Base-by-base conservation (phyloP, 2,113 vertebrate genomes). In the Nycticorax nycticorax region DNA sequence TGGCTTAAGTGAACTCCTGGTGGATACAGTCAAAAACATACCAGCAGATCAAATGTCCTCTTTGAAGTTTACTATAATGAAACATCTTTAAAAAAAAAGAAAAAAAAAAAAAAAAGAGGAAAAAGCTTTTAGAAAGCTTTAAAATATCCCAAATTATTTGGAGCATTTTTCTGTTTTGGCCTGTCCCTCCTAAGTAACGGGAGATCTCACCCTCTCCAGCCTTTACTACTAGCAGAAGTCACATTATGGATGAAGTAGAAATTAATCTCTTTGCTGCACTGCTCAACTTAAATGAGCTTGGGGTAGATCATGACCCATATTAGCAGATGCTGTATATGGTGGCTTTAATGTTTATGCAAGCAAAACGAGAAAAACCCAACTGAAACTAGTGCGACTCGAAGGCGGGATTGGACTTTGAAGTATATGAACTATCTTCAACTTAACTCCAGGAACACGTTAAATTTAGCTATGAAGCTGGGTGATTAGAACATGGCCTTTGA, bases 11-110 rank as follows among this genome's bases (percentile, higher is more conserved):
- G 45, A 89, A 85, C 87, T 93, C 93, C 91, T 41, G 59, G 90
- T 95, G 83, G 84, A 95, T 85, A 63, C 5, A 48, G 94, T 95
- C 91, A 96, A 92, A 95, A 97, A 87, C 95, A 93, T 95, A 89
- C 88, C 91, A 93, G 95, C 91, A 94, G 96, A 97, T 97, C 96
- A 97, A 95, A 95, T 97, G 94, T 76, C 81, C 83, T 77, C 92
- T 97, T 95, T 97, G 97, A 97, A 97, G 95, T 95, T 91, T 59
- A 47, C 84, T 77, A 71, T 92, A 95, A 95, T 94, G 95, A 97
- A 97, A 96, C 79, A 92, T 97, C 72, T 88, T 87, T 12, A 85
- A 48, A 64, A 56, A 37, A 13, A 59, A 63, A 41, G n/a, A 20
- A 63, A 56, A 14, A 14, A 48, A 50, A 48, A 8, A 43, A 43